These are phyloP conservation scores for Heliconius sara DNA, from an alignment of 2,888 invertebrate species.

Conservation along the genomic window DNA sequence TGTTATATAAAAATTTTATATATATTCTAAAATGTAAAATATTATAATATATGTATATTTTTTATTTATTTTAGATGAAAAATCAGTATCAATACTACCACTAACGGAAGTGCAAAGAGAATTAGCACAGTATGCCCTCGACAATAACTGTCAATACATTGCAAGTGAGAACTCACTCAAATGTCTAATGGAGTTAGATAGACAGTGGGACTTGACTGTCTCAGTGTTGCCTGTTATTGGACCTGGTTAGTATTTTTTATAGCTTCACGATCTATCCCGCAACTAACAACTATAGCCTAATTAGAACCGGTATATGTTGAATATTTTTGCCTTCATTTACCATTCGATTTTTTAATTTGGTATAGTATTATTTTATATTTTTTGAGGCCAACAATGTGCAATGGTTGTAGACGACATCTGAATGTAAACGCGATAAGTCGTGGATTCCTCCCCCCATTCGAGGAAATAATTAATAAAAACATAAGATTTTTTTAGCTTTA, in stretches of 20 bases:
- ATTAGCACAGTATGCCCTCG: conserved; percentile 61
- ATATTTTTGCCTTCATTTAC: no score
- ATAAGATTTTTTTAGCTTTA: no score
- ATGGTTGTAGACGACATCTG: no score
- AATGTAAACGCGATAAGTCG: no score
- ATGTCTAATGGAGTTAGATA: conserved; percentile 60
- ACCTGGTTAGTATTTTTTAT: conserved; percentile 52
- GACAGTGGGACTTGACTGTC: conserved; percentile 63
- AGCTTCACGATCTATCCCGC: neutral
- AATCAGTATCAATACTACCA: conserved; percentile 59
- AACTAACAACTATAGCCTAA: no score
- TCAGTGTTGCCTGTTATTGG: conserved; percentile 57
- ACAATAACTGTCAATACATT: conserved; percentile 53
- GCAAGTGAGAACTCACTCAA: conserved; percentile 65
- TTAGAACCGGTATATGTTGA: no score
- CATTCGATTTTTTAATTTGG: no score
- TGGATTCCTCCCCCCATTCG: no score
- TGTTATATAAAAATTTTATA: neutral
- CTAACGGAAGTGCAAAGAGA: conserved; percentile 63
- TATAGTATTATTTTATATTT: no score
- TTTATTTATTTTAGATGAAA: conserved; percentile 58
- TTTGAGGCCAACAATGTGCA: no score
- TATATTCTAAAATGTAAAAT: neutral
- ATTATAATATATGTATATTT: neutral
- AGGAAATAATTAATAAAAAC: no score